A percentile compares a stretch with the other conserved stretches of the same genome.
Evolutionary conservation across 2,888 invertebrate genomes (phyloP).

Genomic region (Drosophila maculinotata): DNA sequence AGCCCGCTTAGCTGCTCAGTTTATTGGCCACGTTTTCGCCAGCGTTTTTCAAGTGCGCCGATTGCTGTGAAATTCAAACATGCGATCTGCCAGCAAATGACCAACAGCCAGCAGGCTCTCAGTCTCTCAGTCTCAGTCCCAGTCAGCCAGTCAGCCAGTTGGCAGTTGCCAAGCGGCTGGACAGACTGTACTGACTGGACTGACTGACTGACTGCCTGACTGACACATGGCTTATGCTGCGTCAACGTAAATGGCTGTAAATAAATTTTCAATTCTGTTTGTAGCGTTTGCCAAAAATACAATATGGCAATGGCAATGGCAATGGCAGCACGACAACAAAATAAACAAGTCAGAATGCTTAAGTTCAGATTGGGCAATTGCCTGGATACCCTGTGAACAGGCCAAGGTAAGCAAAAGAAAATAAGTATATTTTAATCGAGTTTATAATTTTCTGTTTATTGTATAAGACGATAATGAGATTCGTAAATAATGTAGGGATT

Average conservation of each 20-base stretch:
- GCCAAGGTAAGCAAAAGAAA: no score
- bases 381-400: background rate
- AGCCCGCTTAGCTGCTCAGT: conserved; percentile 51
- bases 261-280: conserved; percentile 81
- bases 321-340: conserved; percentile 17
- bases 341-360: conserved; percentile 4
- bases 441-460: no score
- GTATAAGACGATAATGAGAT: no score
- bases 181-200: conserved; percentile 7
- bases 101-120: conserved; percentile 35
- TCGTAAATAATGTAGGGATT: no score
- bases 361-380: no score
- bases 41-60: conserved; percentile 21
- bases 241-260: conserved; percentile 79
- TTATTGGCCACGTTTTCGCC: conserved; percentile 73
- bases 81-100: conserved; percentile 48
- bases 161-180: conserved; percentile 17
- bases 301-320: conserved; percentile 51
- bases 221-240: conserved; percentile 78
- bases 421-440: no score
- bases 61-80: conserved; percentile 42
- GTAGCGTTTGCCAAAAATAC: conserved; percentile 66
- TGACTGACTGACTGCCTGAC: conserved; percentile 48
- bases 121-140: background rate
- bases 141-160: conserved; percentile 12